Evolutionary conservation across 64 coral and sea anemone species (phyloP), one percentile per base, ranked within the genome.

Genomic region (Trachythela sp.): DNA sequence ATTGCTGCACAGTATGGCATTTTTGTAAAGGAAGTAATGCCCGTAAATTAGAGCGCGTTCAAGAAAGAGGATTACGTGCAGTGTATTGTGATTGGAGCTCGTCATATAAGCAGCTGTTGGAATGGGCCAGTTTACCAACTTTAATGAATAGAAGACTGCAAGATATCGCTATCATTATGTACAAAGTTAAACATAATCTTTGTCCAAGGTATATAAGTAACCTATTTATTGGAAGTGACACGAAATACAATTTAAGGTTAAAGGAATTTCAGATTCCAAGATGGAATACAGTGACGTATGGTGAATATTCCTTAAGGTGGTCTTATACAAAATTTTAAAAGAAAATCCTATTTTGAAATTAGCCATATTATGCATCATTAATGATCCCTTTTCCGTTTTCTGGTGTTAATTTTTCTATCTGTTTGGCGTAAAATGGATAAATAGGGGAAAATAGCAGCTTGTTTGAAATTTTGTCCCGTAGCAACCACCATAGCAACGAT

Each of bases 271-370:
- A 40, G 56, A 64, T 90, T 15, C 89, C 77, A 54, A n/a, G 77
- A 36, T 90, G 84, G 84, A 90, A 90, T 41, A 90, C 89, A 64
- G 80, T 84, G 27, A 84, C 42, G 41, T 85, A 84, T 56, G 72
- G 89, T 39, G 84, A 84, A 67, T 76, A 90, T 36, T 90, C 89
- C 3, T 49, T 45, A 6, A 45, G 42, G 42, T 45, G n/a, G n/a
- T n/a, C n/a, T n/a, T n/a, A n/a, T n/a, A n/a, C n/a, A n/a, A n/a
- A n/a, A n/a, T n/a, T n/a, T n/a, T n/a, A n/a, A n/a, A n/a, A n/a
- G n/a, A n/a, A n/a, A n/a, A n/a, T n/a, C n/a, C n/a, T n/a, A n/a
- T n/a, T n/a, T n/a, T n/a, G n/a, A n/a, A n/a, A n/a, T n/a, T n/a
- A n/a, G n/a, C n/a, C n/a, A n/a, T n/a, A n/a, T n/a, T n/a, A n/a